These are phyloP conservation scores for Pavo muticus DNA, from an alignment of 2,113 vertebrate genomes.

Conservation along the genomic window DNA sequence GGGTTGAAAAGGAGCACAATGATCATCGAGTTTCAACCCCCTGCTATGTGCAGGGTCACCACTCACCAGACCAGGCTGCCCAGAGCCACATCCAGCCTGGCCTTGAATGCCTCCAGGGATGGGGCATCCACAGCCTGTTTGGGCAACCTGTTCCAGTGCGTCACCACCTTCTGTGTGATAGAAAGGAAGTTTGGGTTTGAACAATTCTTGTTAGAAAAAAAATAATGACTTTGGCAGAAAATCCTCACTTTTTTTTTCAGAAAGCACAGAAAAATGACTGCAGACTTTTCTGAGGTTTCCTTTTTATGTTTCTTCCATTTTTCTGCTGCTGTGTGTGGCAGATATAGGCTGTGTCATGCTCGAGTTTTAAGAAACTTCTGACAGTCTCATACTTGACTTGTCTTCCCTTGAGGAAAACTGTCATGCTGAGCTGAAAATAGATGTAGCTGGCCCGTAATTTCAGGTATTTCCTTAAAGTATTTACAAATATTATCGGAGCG, in stretches of 20 bases:
- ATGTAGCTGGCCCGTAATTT: neutral
- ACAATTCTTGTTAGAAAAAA: neutral
- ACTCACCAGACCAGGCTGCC: too few species aligned
- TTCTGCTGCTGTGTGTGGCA: neutral
- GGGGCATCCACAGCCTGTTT: too few species aligned
- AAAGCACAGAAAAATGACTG: neutral
- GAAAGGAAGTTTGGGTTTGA: slow-evolving; percentile 1
- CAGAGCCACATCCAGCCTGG: too few species aligned
- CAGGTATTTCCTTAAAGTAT: slow-evolving; percentile 30
- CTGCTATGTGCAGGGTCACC: too few species aligned
- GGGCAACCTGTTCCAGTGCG: too few species aligned
- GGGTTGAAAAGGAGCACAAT: too few species aligned
- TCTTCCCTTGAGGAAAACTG: neutral
- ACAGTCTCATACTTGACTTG: neutral
- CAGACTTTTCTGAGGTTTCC: neutral
- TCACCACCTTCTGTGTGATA: too few species aligned
- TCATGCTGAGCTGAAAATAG: slow-evolving; percentile 7
- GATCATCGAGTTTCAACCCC: too few species aligned
- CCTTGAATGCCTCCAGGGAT: too few species aligned
- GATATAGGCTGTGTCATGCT: neutral
- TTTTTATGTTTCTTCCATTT: neutral
- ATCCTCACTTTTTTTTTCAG: neutral
- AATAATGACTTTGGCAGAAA: slow-evolving; percentile 7
- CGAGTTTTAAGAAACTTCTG: slow-evolving; percentile 13
- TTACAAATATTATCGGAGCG: neutral